Conservation (phyloP, 2,888 invertebrate species). For the Panzeria rudis region DNA sequence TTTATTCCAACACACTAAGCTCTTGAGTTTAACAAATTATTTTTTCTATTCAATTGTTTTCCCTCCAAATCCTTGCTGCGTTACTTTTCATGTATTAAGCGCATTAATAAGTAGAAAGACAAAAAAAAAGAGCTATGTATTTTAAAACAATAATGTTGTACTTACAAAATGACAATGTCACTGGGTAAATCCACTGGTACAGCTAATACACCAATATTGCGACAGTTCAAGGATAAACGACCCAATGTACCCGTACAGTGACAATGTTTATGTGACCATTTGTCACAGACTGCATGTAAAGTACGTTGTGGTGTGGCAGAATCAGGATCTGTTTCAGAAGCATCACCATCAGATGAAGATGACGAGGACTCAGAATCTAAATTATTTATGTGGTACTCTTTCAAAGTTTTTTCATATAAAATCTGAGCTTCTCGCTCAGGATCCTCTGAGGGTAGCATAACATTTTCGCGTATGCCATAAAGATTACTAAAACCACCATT, state of each 20-base stretch:
- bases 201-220: conserved; percentile 80
- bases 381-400: conserved; percentile 79
- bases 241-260: conserved; percentile 81
- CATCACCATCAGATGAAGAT: conserved; percentile 5
- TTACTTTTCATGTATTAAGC: not conserved
- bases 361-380: conserved; percentile 46
- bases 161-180: conserved; percentile 82
- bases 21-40: conserved; percentile 10
- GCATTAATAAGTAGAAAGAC: not conserved
- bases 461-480: conserved; percentile 80
- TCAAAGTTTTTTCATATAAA: conserved; percentile 82
- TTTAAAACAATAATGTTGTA: conserved; percentile 63
- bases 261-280: conserved; percentile 81
- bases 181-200: conserved; percentile 82
- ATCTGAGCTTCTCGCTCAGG: conserved; percentile 83
- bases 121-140: not conserved
- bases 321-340: conserved; percentile 19
- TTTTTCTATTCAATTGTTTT: conserved; percentile 7
- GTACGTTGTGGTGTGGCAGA: conserved; percentile 74
- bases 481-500: conserved; percentile 31
- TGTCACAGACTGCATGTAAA: conserved; percentile 80
- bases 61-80: not conserved
- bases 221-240: conserved; percentile 81
- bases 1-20: not conserved
- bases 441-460: conserved; percentile 82